phyloP scores from a whole-genome alignment of 2,888 invertebrate genomes.

The Tenthredo scrophulariae region DNA sequence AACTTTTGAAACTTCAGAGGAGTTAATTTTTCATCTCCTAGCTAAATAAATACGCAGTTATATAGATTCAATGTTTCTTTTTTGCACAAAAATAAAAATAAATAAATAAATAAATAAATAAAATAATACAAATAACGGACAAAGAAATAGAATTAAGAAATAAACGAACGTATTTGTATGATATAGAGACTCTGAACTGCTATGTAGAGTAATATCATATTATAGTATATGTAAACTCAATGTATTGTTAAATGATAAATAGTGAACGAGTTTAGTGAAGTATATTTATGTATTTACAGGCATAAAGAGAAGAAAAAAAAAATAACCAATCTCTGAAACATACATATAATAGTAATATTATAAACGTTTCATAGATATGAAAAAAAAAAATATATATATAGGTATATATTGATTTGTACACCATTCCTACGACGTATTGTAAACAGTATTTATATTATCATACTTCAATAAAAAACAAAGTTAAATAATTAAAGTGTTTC shows the following conservation, averaged over 20 bases:
- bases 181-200: not conserved
- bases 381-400: no score
- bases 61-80: not conserved
- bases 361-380: conserved; percentile 54
- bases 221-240: not conserved
- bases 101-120: not conserved
- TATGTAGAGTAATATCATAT: not conserved
- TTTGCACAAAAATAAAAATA: not conserved
- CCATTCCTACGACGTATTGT: conserved; percentile 76
- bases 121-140: conserved; percentile 2
- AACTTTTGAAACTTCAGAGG: not conserved
- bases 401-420: conserved; percentile 69
- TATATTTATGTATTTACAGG: not conserved
- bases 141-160: conserved; percentile 62
- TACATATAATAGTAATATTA: not conserved
- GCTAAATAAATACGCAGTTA: not conserved
- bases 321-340: not conserved
- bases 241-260: not conserved
- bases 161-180: conserved; percentile 8
- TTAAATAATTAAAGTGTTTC: conserved; percentile 27
- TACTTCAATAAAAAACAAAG: conserved; percentile 13
- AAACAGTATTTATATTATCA: conserved; percentile 55
- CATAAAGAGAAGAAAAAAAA: not conserved
- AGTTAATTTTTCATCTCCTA: not conserved
- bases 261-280: not conserved